Conservation (phyloP, 2,113 vertebrate genomes). For the Barnardius zonarius region DNA sequence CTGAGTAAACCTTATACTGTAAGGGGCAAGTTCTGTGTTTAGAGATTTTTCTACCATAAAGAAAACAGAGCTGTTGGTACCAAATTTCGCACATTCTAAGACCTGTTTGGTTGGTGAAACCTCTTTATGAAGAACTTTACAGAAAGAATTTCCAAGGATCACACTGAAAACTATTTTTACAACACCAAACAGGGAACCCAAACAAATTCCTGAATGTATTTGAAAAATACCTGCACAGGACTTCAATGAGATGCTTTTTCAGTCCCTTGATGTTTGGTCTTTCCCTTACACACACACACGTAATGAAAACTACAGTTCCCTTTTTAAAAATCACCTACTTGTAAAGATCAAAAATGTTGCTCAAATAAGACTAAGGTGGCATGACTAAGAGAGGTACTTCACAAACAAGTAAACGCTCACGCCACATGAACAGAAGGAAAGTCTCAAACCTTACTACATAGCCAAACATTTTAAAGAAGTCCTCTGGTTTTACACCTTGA, state of each 20-base stretch:
- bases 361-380: neutral
- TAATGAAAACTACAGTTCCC: neutral
- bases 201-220: neutral
- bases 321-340: neutral
- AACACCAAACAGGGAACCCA: neutral
- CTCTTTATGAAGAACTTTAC: neutral
- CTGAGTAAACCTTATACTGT: neutral
- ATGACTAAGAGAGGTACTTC: neutral
- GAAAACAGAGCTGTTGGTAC: neutral
- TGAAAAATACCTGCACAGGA: neutral
- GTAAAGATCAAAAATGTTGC: neutral
- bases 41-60: neutral
- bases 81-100: neutral
- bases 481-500: fast-evolving
- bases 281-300: neutral
- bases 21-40: neutral
- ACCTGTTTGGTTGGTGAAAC: neutral
- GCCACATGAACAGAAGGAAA: neutral
- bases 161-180: neutral
- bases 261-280: neutral
- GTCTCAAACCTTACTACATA: neutral
- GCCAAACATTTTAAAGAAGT: neutral
- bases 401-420: neutral
- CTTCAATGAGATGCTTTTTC: neutral
- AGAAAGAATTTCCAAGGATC: neutral